A percentile compares a stretch with the other conserved stretches of the same genome.
These are phyloP conservation scores for Agonopterix heracliana DNA, from an alignment of 2,888 invertebrate genomes.

Conservation along the genomic window DNA sequence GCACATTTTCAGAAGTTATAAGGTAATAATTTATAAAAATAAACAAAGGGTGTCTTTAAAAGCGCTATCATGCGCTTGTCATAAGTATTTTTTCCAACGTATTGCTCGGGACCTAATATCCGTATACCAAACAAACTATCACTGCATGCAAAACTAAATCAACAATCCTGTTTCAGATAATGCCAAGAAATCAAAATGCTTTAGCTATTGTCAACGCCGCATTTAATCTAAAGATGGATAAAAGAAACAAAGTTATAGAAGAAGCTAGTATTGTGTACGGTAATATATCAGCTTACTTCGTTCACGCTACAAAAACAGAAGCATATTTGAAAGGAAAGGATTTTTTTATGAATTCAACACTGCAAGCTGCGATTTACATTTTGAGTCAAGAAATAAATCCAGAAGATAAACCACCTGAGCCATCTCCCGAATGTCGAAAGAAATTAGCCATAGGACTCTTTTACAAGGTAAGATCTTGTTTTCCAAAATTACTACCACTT, in stretches of 20 bases:
- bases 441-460: slow-evolving; percentile 83
- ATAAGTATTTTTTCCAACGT: no score
- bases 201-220: slow-evolving; percentile 86
- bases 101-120: no score
- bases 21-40: slow-evolving; percentile 57
- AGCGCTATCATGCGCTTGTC: no score
- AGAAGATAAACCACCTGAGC: slow-evolving; percentile 78
- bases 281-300: slow-evolving; percentile 75
- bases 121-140: no score
- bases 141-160: no score
- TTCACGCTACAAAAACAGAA: slow-evolving; percentile 78
- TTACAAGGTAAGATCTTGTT: slow-evolving; percentile 79
- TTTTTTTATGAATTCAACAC: slow-evolving; percentile 43
- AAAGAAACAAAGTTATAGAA: slow-evolving; percentile 33
- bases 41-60: no score
- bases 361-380: slow-evolving; percentile 68
- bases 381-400: slow-evolving; percentile 79
- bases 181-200: slow-evolving; percentile 84
- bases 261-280: slow-evolving; percentile 79
- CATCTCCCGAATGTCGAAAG: slow-evolving; percentile 80
- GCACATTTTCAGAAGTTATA: slow-evolving; percentile 78
- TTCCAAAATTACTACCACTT: no score
- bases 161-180: slow-evolving; percentile 71
- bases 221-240: slow-evolving; percentile 77
- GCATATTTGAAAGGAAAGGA: slow-evolving; percentile 60